phyloP scores from a whole-genome alignment of 53 echinoderm and acorn worm species.

The Henricia sp. region DNA sequence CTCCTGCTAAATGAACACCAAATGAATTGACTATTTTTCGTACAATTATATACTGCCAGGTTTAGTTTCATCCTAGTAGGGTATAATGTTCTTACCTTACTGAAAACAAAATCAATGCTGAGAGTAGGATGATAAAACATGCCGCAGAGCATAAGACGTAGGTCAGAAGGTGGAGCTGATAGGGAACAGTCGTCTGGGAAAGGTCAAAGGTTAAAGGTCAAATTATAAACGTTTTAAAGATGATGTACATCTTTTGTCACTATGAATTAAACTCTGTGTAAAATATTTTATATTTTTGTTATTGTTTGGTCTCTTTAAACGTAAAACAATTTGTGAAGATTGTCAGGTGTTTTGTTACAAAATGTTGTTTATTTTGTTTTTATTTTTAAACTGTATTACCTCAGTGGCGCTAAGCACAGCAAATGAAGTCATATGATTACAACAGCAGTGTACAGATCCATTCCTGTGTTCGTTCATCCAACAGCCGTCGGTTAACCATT shows the following conservation, averaged over 20 bases:
- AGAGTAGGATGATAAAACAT: constrained; percentile 41
- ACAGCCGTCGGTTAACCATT: constrained; percentile 56
- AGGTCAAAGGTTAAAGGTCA: too few relatives aligned
- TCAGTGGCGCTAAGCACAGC: constrained; percentile 23
- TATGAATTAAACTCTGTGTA: too few relatives aligned
- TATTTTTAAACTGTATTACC: constrained; percentile 4
- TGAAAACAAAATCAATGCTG: constrained; percentile 49
- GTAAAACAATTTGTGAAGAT: too few relatives aligned
- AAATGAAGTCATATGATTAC: constrained; percentile 63
- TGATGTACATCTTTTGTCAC: too few relatives aligned
- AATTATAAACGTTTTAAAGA: too few relatives aligned
- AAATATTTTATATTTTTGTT: too few relatives aligned
- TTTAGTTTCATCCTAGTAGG: background rate
- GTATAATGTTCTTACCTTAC: constrained; percentile 31
- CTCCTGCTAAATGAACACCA: too few relatives aligned
- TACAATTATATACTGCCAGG: background rate
- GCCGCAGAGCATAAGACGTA: constrained; percentile 49
- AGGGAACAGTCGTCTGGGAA: constrained; percentile 5
- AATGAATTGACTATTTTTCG: too few relatives aligned
- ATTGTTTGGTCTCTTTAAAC: too few relatives aligned
- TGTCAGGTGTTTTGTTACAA: too few relatives aligned
- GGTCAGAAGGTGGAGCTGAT: constrained; percentile 43
- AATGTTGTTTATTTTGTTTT: too few relatives aligned
- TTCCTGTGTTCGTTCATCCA: constrained; percentile 50
- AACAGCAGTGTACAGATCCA: constrained; percentile 47